Percentiles rank a stretch among this genome's conserved stretches.
Conservation (phyloP, 1,140 invertebrate genomes). For the Scaptomyza montana region DNA sequence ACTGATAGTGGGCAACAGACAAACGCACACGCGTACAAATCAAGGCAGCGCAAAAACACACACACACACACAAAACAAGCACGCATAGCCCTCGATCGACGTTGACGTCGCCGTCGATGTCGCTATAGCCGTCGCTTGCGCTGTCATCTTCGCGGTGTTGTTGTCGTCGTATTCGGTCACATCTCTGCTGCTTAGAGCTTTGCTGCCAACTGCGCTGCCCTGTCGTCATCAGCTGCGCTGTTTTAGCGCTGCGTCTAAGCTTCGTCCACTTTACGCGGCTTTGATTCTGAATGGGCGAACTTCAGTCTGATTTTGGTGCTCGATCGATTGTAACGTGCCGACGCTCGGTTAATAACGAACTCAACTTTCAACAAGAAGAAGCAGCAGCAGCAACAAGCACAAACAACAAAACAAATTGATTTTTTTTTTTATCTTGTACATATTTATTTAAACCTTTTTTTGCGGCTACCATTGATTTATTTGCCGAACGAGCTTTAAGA, state of each 20-base stretch:
- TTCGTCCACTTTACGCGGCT: constrained; percentile 75
- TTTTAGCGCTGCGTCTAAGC: constrained; percentile 47
- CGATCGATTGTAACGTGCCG: constrained; percentile 82
- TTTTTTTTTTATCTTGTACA: constrained; percentile 47
- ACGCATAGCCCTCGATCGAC: constrained; percentile 25
- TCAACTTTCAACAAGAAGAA: constrained; percentile 26
- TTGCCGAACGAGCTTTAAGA: constrained; percentile 32
- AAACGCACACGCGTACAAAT: constrained; percentile 19
- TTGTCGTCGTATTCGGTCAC: constrained; percentile 79
- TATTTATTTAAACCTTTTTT: constrained; percentile 29
- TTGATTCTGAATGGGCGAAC: constrained; percentile 79
- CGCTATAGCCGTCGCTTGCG: constrained; percentile 15
- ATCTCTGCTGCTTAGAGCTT: constrained; percentile 52
- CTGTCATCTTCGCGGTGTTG: constrained; percentile 63
- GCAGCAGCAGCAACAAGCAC: constrained; percentile 18
- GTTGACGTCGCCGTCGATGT: constrained; percentile 4
- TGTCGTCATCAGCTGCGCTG: constrained; percentile 47
- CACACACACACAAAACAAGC: constrained; percentile 8
- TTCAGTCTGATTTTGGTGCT: constrained; percentile 84
- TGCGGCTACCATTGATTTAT: constrained; percentile 43
- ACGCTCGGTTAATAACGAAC: constrained; percentile 59
- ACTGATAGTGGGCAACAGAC: constrained; percentile 42
- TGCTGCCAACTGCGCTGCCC: constrained; percentile 26
- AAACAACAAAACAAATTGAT: constrained; percentile 25
- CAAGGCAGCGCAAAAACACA: constrained; percentile 29